phyloP scores from a whole-genome alignment of 1,140 invertebrate species.

The Piezodorus guildinii region DNA sequence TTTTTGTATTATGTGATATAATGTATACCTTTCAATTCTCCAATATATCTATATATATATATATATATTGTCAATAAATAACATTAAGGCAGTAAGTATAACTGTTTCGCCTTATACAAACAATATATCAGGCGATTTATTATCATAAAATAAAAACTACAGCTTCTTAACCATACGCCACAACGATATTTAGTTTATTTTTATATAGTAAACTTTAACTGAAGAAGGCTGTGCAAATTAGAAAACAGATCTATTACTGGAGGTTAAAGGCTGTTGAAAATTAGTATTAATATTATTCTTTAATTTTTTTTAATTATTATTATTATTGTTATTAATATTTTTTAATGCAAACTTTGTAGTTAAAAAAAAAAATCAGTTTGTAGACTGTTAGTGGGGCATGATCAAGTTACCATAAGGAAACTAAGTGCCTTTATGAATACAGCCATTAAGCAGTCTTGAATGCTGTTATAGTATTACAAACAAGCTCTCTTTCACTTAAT shows the following conservation, averaged over 20 bases:
- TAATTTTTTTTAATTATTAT: constrained; percentile 3
- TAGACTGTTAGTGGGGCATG: constrained; percentile 6
- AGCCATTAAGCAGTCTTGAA: constrained; percentile 9
- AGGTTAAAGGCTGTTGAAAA: constrained; percentile 8
- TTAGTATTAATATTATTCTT: constrained; percentile 7
- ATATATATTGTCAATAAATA: not conserved
- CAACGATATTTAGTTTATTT: not conserved
- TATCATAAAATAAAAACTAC: not conserved
- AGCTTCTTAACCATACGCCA: constrained; percentile 15
- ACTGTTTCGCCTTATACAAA: not conserved
- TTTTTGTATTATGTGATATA: not conserved
- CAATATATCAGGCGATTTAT: not conserved
- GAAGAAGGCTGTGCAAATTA: constrained; percentile 11
- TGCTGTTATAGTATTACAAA: constrained; percentile 2
- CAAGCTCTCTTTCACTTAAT: not conserved
- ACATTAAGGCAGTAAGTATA: not conserved
- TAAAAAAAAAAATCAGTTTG: not conserved
- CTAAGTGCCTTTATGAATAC: constrained; percentile 10
- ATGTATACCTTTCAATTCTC: not conserved
- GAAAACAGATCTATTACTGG: constrained; percentile 10
- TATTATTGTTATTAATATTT: not conserved
- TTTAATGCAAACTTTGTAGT: not conserved
- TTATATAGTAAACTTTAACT: constrained; percentile 5
- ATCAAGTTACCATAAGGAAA: constrained; percentile 12
- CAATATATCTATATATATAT: too few species aligned